These are phyloP conservation scores for Corythaixoides concolor DNA, from an alignment of 2,113 vertebrate species.

Conservation along the genomic window DNA sequence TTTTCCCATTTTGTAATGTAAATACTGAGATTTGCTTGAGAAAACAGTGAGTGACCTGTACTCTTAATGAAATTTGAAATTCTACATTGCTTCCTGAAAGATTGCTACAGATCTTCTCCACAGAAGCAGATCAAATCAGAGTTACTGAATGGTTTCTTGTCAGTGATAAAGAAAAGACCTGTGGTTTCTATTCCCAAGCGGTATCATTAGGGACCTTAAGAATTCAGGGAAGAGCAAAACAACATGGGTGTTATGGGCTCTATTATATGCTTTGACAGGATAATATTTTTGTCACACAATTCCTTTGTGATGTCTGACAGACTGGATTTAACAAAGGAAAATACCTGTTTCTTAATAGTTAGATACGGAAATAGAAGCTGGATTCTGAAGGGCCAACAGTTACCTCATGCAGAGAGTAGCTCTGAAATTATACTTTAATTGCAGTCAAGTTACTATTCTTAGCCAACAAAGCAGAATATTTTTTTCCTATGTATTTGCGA, in stretches of 20 bases:
- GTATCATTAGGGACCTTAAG: not conserved
- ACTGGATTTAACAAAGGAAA: not conserved
- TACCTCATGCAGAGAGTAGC: not conserved
- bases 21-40: not conserved
- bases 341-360: not conserved
- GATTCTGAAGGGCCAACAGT: not conserved
- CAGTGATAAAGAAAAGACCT: not conserved
- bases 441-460: not conserved
- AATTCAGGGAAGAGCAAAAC: not conserved
- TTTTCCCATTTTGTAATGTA: not conserved
- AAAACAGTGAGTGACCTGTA: not conserved
- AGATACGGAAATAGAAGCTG: not conserved
- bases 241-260: not conserved
- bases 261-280: slow-evolving; percentile 17
- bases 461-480: not conserved
- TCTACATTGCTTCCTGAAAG: not conserved
- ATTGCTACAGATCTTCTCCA: not conserved
- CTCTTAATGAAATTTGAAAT: not conserved
- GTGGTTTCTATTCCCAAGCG: not conserved
- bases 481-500: not conserved
- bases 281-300: slow-evolving; percentile 16
- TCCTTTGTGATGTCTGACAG: not conserved
- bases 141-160: not conserved
- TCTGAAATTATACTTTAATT: not conserved
- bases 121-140: not conserved